Evolutionary conservation across 2,797 vertebrate species (phyloP), one percentile per base, ranked within the genome.

Genomic region (Pseudomugil tenellus): DNA sequence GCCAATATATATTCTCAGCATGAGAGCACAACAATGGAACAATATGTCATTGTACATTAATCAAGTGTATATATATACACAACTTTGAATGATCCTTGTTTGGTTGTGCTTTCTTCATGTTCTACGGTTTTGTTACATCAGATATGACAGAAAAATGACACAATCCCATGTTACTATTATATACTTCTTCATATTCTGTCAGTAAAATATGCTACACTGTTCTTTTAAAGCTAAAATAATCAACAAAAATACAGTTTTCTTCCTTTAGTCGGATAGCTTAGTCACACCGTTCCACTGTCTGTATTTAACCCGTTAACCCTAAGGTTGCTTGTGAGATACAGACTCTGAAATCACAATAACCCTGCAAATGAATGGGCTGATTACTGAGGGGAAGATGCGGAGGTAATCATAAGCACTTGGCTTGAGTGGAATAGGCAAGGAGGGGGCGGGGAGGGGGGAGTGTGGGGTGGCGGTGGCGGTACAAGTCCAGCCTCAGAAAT

Each of bases 401-500:
- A 91, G 89, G 84, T 87, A 89, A 83, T 92, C 88, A 89, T 90
- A 81, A 91, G 90, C 87, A 90, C 90, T 91, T 93, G 91, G 92
- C 90, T 89, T 88, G 84, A 91, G 90, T 83, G 85, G 85, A 92
- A 92, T 86, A 90, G 83, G 87, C 86, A 61, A 65, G 53, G 79
- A 73, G 70, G 67, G 74, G 59, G n/a, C n/a, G n/a, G 70, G 67
- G 32, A 58, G 70, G 59, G 70, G 67, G 61, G 72, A 34, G 35
- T 14, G 35, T 37, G 72, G 80, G 90, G 80, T 66, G 82, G 83
- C 80, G 91, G 90, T 91, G 89, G 92, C 89, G 84, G 91, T 94
- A 93, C 92, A 94, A 92, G 94, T 95, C 94, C 94, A 94, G 92
- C 89, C 93, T 95, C 93, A 94, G 94, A 95, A 95, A 95, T 95